Base-by-base conservation (phyloP, 2,797 vertebrate species). In the Protonibea diacanthus region DNA sequence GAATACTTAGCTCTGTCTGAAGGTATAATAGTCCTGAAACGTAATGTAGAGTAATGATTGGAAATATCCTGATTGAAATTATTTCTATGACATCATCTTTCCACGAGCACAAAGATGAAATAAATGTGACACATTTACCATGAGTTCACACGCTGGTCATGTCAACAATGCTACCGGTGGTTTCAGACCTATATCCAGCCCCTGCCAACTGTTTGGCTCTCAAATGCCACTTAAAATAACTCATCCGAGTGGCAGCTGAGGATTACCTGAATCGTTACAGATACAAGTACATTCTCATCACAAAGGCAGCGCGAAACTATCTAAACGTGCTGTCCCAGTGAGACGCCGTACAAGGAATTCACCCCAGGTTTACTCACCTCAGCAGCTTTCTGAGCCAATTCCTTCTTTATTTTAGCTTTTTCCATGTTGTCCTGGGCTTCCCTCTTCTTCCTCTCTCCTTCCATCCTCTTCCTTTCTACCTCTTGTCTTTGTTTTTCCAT, bases 401-500 rank as follows among this genome's bases (percentile, higher is more conserved):
- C 98, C 64, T 97, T 97, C 88, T 98, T 95, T 76, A 99, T 98
- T 94, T 99, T 99, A 82, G 95, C 96, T 90, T 98, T 99, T 89
- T 99, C 98, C 81, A 96, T 88, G 66, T 96, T 91, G 65, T 99
- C 98, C 93, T 99, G 98, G 73, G 97, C 93, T 47, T 95, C 94
- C 72, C 98, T 96, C 70, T 96, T 96, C 87, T 96, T 98, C 71
- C 98, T 95, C 90, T 99, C 98, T 18, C 94, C 97, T 55, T 97
- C 97, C 1, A 82, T 98, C 89, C 93, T 96, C 91, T 97, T 99
- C 88, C 92, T 97, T 89, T 98, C 95, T 79, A 90, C 97, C 81
- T 98, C 97, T 86, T 99, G 96, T 84, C 98, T 96, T 91, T 98
- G 97, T 80, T 98, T 99, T 92, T 99, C 98, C 98, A 99, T 99